Percentiles rank a stretch among this genome's conserved stretches.
Evolutionary conservation across 2,113 vertebrate species (phyloP).

Genomic region (Tretioscincus oriximinensis): DNA sequence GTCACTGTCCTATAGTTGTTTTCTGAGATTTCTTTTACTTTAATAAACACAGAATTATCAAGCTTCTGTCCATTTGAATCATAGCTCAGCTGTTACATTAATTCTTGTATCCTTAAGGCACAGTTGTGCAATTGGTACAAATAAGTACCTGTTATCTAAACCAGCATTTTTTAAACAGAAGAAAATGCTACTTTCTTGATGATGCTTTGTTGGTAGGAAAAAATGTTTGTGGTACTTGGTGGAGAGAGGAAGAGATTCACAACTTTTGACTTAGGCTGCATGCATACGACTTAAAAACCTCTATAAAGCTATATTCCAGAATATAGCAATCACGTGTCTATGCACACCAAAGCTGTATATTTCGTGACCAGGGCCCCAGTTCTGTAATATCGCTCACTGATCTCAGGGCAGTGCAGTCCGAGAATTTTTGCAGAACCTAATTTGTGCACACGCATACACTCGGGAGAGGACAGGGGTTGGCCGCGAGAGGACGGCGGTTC

Average conservation of each 20-base stretch:
- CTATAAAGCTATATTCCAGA: no score
- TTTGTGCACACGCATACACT: no score
- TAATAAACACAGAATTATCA: constrained; percentile 19
- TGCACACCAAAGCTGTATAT: no score
- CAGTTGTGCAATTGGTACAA: constrained; percentile 59
- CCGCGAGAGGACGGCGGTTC: no score
- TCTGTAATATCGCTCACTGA: no score
- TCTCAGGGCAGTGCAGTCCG: no score
- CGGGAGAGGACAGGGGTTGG: no score
- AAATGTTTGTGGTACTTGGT: background rate
- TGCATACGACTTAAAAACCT: no score
- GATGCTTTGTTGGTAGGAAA: background rate
- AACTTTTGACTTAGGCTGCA: background rate
- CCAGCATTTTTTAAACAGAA: constrained; percentile 10
- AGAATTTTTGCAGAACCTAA: no score
- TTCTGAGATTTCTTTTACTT: constrained; percentile 24
- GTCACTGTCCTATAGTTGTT: constrained; percentile 45
- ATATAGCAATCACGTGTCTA: no score
- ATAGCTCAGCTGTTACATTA: background rate
- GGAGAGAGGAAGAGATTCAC: background rate
- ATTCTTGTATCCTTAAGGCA: constrained; percentile 44
- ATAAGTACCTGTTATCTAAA: constrained; percentile 46
- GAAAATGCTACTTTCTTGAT: background rate
- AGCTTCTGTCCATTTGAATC: constrained; percentile 14
- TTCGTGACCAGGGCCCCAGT: no score